phyloP scores from a whole-genome alignment of 2,888 invertebrate genomes.

The Yponomeuta evonymella region DNA sequence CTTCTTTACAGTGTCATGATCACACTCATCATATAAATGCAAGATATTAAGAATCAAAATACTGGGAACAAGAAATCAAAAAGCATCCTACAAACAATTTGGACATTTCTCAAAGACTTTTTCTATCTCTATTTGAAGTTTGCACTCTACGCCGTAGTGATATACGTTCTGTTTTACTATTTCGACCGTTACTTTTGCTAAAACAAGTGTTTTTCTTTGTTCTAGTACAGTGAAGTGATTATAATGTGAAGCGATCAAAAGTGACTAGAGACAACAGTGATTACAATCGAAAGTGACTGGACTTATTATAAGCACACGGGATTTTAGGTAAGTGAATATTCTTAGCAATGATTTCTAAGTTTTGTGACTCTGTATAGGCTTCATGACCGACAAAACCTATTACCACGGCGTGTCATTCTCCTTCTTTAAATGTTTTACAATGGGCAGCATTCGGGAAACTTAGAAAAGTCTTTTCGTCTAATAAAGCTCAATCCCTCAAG shows the following conservation, averaged over 20 bases:
- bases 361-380: too few relatives aligned
- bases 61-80: too few relatives aligned
- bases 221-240: conserved; percentile 27
- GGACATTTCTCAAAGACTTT: conserved; percentile 51
- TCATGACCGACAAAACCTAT: too few relatives aligned
- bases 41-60: conserved; percentile 22
- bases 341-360: too few relatives aligned
- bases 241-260: conserved; percentile 47
- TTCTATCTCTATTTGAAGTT: conserved; percentile 58
- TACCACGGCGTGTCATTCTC: too few relatives aligned
- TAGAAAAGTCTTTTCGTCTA: too few relatives aligned
- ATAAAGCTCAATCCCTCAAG: too few relatives aligned
- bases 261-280: conserved; percentile 14
- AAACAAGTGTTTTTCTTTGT: conserved; percentile 25
- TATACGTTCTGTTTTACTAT: conserved; percentile 58
- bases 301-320: not conserved
- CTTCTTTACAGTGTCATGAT: conserved; percentile 16
- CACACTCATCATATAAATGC: conserved; percentile 18
- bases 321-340: conserved; percentile 7
- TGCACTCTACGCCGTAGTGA: conserved; percentile 52
- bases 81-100: conserved; percentile 34
- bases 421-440: too few relatives aligned
- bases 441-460: too few relatives aligned
- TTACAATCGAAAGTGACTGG: conserved; percentile 4
- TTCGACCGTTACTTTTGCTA: conserved; percentile 62